phyloP scores from a whole-genome alignment of 2,888 invertebrate species.

The Acanthoscelides obtectus region DNA sequence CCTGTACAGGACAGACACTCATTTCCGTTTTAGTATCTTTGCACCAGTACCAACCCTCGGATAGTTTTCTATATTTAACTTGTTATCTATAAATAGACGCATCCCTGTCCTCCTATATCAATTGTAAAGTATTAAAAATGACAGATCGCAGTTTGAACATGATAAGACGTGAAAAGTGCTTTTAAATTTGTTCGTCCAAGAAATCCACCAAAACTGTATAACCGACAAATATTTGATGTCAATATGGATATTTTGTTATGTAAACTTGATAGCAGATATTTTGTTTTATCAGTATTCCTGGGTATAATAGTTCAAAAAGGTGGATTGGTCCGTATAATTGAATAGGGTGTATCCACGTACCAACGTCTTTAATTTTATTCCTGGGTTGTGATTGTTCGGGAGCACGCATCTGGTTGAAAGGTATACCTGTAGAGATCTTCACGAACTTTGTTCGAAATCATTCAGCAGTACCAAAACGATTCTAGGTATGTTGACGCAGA shows the following conservation, averaged over 20 bases:
- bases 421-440: background rate
- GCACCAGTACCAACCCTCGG: background rate
- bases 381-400: background rate
- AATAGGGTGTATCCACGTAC: background rate
- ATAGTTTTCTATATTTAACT: background rate
- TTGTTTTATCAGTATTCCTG: background rate
- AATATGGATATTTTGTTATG: background rate
- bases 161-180: background rate
- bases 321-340: background rate
- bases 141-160: background rate
- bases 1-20: background rate
- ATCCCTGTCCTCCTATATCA: conserved; percentile 7
- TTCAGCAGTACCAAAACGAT: background rate
- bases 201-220: background rate
- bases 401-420: background rate
- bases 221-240: background rate
- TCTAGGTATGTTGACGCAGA: too few species aligned
- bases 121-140: background rate
- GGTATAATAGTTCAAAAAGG: background rate
- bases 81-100: conserved; percentile 13
- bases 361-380: background rate
- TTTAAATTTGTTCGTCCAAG: background rate
- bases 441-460: background rate
- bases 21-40: background rate
- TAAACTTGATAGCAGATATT: background rate